phyloP scores from a whole-genome alignment of 2,113 vertebrate species.

The Ophthalmolycus amberensis region DNA sequence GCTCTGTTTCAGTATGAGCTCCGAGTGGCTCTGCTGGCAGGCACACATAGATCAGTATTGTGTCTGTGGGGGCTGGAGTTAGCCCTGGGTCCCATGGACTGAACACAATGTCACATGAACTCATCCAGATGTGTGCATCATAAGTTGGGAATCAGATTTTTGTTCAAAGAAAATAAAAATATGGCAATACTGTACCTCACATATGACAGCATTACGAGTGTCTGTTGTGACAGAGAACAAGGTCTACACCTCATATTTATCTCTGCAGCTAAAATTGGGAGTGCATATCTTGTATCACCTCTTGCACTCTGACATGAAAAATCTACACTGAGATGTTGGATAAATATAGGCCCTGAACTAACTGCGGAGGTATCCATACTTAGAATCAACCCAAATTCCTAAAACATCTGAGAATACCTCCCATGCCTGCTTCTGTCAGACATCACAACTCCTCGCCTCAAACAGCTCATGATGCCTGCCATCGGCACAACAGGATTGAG shows the following conservation, averaged over 20 bases:
- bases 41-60: conserved; percentile 63
- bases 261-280: conserved; percentile 47
- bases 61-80: conserved; percentile 6
- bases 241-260: conserved; percentile 27
- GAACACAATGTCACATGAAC: conserved; percentile 44
- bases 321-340: conserved; percentile 34
- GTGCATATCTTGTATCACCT: conserved; percentile 36
- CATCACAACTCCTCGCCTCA: conserved; percentile 41
- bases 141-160: neutral
- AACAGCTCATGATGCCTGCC: conserved; percentile 34
- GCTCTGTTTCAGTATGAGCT: conserved; percentile 47
- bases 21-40: conserved; percentile 61
- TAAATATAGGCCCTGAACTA: conserved; percentile 60
- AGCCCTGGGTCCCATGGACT: too few species aligned
- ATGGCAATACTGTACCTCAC: neutral
- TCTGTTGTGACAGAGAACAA: conserved; percentile 23
- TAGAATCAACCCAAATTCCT: conserved; percentile 59
- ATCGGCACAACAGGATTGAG: conserved; percentile 45
- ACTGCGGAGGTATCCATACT: conserved; percentile 46
- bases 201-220: conserved; percentile 5
- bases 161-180: conserved; percentile 17
- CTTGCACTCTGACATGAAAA: conserved; percentile 54
- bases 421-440: conserved; percentile 35
- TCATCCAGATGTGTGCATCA: conserved; percentile 60
- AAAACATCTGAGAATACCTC: conserved; percentile 50